Percentiles rank a stretch among this genome's conserved stretches.
These are phyloP conservation scores for Oegoconia quadripuncta DNA, from an alignment of 2,888 invertebrate species.

Conservation along the genomic window DNA sequence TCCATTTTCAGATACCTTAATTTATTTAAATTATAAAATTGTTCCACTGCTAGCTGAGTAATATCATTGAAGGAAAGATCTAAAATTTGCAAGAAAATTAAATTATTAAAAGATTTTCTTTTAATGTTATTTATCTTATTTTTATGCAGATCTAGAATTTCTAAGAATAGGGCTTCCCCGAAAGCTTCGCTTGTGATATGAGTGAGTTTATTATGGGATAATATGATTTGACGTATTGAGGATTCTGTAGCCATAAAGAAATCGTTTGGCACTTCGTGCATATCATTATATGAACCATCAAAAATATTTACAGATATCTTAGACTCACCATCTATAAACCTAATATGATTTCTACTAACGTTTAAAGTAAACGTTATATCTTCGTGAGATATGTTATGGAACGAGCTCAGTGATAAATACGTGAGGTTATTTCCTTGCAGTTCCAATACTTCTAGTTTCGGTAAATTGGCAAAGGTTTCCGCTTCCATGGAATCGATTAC, in stretches of 20 bases:
- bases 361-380: conserved; percentile 86
- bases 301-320: conserved; percentile 82
- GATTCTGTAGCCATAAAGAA: conserved; percentile 82
- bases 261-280: conserved; percentile 81
- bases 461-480: conserved; percentile 86
- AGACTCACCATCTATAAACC: conserved; percentile 64
- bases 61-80: conserved; percentile 89
- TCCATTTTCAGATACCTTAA: conserved; percentile 86
- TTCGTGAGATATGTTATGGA: conserved; percentile 83
- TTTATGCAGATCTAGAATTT: conserved; percentile 85
- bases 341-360: conserved; percentile 84
- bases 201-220: conserved; percentile 86
- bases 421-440: conserved; percentile 88
- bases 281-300: conserved; percentile 84
- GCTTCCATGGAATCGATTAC: conserved; percentile 85
- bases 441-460: conserved; percentile 87
- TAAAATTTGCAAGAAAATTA: conserved; percentile 86
- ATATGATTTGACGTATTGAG: conserved; percentile 82
- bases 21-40: conserved; percentile 87
- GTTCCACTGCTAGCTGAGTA: conserved; percentile 87
- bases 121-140: conserved; percentile 86
- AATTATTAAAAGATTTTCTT: conserved; percentile 87
- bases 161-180: conserved; percentile 83
- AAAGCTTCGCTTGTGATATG: conserved; percentile 86
- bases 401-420: conserved; percentile 82